phyloP scores from a whole-genome alignment of 2,113 vertebrate genomes.

The Albula glossodonta region DNA sequence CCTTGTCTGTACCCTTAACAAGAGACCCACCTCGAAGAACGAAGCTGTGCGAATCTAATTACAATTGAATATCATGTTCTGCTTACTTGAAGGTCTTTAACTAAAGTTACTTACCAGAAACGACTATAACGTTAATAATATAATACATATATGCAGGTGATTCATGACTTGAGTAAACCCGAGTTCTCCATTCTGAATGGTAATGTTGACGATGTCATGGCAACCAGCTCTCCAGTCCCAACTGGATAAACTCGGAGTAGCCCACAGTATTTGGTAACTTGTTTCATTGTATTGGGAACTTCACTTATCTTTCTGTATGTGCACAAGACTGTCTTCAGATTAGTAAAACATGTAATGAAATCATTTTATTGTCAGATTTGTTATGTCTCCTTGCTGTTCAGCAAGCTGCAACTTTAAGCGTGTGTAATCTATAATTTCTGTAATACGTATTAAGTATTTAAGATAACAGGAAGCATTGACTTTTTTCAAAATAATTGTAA shows the following conservation, averaged over 20 bases:
- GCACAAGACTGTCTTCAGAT: too few species aligned
- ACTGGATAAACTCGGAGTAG: not conserved
- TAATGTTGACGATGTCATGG: not conserved
- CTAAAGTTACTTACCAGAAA: not conserved
- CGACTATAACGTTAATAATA: not conserved
- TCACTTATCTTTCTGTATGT: too few species aligned
- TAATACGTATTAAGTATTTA: too few species aligned
- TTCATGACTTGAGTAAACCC: not conserved
- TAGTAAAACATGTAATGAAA: too few species aligned
- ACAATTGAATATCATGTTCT: not conserved
- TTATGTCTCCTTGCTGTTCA: too few species aligned
- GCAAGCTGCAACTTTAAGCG: too few species aligned
- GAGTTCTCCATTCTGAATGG: not conserved
- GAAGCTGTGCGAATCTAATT: not conserved
- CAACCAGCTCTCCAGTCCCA: not conserved
- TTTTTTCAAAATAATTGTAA: too few species aligned
- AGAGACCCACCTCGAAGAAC: too few species aligned
- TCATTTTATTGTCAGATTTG: too few species aligned
- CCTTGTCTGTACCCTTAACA: too few species aligned
- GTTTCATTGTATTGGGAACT: not conserved
- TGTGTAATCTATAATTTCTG: too few species aligned
- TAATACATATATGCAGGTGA: not conserved
- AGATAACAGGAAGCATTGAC: too few species aligned
- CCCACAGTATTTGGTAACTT: not conserved
- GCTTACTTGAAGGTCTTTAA: not conserved